Evolutionary conservation across 2,797 vertebrate species (phyloP).

Genomic region (Pempheris klunzingeri): DNA sequence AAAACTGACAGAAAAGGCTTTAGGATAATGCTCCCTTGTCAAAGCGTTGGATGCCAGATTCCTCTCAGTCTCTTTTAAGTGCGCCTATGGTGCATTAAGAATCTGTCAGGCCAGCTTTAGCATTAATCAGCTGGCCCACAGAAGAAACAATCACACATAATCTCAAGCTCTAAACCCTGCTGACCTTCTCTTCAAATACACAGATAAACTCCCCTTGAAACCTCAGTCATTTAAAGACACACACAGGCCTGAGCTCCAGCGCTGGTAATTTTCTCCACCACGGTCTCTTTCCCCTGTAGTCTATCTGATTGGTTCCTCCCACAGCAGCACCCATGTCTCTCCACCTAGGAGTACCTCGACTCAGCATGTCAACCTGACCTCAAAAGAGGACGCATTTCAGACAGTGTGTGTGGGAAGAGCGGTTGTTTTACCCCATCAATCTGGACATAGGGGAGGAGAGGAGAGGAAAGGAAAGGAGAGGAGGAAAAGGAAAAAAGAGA

Average conservation of each 20-base stretch:
- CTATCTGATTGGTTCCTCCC: slow-evolving; percentile 67
- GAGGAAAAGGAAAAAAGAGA: neutral
- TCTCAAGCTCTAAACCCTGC: slow-evolving; percentile 78
- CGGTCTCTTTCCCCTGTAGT: slow-evolving; percentile 38
- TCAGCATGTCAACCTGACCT: slow-evolving; percentile 75
- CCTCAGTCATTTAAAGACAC: slow-evolving; percentile 63
- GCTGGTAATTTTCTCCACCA: slow-evolving; percentile 38
- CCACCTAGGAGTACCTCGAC: slow-evolving; percentile 74
- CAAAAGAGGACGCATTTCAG: slow-evolving; percentile 65
- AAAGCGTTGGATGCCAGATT: slow-evolving; percentile 58
- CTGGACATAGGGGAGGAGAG: slow-evolving; percentile 28
- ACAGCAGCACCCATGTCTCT: slow-evolving; percentile 71
- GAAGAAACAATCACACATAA: slow-evolving; percentile 82
- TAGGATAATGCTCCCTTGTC: slow-evolving; percentile 76
- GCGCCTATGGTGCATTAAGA: slow-evolving; percentile 75
- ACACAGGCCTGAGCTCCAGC: slow-evolving; percentile 8
- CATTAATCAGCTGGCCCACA: slow-evolving; percentile 81
- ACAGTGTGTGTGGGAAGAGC: slow-evolving; percentile 37
- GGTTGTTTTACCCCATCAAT: slow-evolving; percentile 54
- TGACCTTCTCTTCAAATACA: slow-evolving; percentile 82
- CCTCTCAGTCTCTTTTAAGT: slow-evolving; percentile 76
- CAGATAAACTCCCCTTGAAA: slow-evolving; percentile 76
- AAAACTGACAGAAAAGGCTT: slow-evolving; percentile 67
- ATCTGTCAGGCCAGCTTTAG: slow-evolving; percentile 80
- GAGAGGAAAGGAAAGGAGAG: slow-evolving; percentile 2